Percentiles rank a stretch among this genome's conserved stretches.
These are phyloP conservation scores for Borostomias antarcticus DNA, from an alignment of 2,797 vertebrate species.

Conservation along the genomic window DNA sequence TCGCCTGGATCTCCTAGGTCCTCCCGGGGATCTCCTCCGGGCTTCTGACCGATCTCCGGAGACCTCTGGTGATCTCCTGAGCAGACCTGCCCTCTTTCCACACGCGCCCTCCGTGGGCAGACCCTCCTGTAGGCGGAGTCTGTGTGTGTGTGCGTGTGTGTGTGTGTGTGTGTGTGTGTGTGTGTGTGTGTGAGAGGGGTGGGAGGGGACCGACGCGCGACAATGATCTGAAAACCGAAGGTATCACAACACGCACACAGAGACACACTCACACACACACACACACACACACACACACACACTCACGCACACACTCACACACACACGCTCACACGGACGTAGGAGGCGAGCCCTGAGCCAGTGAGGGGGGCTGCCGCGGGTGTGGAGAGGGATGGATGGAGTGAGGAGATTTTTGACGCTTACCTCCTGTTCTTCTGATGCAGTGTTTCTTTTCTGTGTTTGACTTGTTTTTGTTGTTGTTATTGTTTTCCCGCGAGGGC, in stretches of 20 bases:
- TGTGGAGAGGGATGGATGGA: slow-evolving; percentile 45
- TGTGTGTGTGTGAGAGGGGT: too few species aligned
- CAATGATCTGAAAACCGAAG: slow-evolving; percentile 63
- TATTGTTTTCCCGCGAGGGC: slow-evolving; percentile 52
- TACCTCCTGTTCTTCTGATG: slow-evolving; percentile 75
- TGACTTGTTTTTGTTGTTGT: slow-evolving; percentile 19
- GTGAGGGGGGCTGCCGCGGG: slow-evolving; percentile 55
- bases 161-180: too few species aligned
- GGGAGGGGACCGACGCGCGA: slow-evolving; percentile 59
- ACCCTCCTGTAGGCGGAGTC: slow-evolving; percentile 62
- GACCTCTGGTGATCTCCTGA: slow-evolving; percentile 61
- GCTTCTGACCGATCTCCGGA: slow-evolving; percentile 33
- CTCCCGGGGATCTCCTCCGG: slow-evolving; percentile 7
- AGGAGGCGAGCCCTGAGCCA: slow-evolving; percentile 45
- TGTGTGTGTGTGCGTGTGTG: too few species aligned
- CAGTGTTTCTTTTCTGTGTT: slow-evolving; percentile 66
- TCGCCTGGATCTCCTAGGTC: slow-evolving; percentile 93
- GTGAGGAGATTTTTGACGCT: slow-evolving; percentile 65
- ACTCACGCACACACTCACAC: slow-evolving; percentile 18
- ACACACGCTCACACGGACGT: too few species aligned
- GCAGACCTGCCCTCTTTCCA: slow-evolving; percentile 67
- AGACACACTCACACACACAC: slow-evolving; percentile 25
- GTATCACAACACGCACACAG: slow-evolving; percentile 41
- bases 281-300: slow-evolving; percentile 23
- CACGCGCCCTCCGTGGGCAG: slow-evolving; percentile 51